Conservation (phyloP, 2,797 vertebrate species). For the Xenops minutus region DNA sequence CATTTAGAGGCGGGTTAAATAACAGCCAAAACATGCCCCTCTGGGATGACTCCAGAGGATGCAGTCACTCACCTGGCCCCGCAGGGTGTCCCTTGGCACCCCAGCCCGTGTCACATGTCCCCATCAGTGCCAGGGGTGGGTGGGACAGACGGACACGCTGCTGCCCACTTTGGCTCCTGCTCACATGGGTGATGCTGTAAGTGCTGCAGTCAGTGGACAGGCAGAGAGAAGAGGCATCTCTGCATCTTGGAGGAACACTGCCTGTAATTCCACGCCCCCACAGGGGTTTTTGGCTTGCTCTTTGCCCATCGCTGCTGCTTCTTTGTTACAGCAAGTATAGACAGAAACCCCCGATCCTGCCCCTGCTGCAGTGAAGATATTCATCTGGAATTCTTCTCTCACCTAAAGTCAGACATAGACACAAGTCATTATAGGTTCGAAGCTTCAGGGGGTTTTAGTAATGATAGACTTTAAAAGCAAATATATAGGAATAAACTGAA, state of each 20-base stretch:
- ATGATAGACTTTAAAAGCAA: not conserved
- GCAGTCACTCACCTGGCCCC: not conserved
- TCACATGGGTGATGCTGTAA: not conserved
- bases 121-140: not conserved
- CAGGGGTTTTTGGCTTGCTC: not conserved
- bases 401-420: not conserved
- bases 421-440: not conserved
- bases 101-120: not conserved
- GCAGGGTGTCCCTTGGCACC: not conserved
- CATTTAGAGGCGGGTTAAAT: not conserved
- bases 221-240: not conserved
- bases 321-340: not conserved
- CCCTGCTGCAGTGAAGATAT: not conserved
- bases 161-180: not conserved
- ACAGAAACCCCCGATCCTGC: not conserved
- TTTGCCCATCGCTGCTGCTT: not conserved
- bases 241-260: not conserved
- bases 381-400: not conserved
- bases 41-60: not conserved
- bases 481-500: not conserved
- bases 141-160: accelerated
- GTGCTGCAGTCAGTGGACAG: not conserved
- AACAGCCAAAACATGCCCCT: not conserved
- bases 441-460: not conserved
- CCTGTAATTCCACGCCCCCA: not conserved